Evolutionary conservation across 1,140 invertebrate genomes (phyloP), one percentile per base, ranked within the genome.

Genomic region (Oedothorax gibbosus): DNA sequence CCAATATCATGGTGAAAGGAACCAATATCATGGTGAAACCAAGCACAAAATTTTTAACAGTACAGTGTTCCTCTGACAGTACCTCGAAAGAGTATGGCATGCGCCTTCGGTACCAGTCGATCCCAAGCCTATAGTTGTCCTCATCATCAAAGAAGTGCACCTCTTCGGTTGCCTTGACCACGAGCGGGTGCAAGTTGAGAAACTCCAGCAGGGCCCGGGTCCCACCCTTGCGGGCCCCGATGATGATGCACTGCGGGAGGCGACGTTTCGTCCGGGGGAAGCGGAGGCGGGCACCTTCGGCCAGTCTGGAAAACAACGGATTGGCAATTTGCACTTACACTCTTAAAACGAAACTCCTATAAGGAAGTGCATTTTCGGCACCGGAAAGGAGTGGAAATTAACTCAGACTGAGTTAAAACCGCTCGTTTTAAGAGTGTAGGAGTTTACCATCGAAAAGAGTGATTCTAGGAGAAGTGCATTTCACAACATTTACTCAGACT

Each of bases 111-210:
- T 92, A 92, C 89, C 89, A 91, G 2, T 90, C 89, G 9, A 90
- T 87, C 7, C 91, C 91, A 18, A 88, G 72, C 4, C 83, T 75
- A 77, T 90, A 91, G 66, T 89, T 90, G 7, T 87, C 86, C 53
- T 90, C 87, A 54, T 90, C 88, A 79, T 91, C 91, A 78, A 91
- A 91, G 86, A 92, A 91, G 82, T 91, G 91, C 9, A 91, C 86
- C 54, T 90, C 91, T 66, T 90, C 89, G 1, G 88, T 87, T 21
- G 90, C 90, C 20, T 90, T 90, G 57, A 88, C 88, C 11, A 92
- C 88, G 14, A 84, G 77, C 20, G 90, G 90, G 86, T 91, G 91
- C 10, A 91, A 73, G 79, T 88, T 87, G 9, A 91, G 88, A 86
- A 91, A 91, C 86, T 92, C 91, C 10, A 91, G 85, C 9, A 91